Evolutionary conservation across 2,888 invertebrate genomes (phyloP), one percentile per base, ranked within the genome.

Genomic region (Temnothorax unifasciatus): DNA sequence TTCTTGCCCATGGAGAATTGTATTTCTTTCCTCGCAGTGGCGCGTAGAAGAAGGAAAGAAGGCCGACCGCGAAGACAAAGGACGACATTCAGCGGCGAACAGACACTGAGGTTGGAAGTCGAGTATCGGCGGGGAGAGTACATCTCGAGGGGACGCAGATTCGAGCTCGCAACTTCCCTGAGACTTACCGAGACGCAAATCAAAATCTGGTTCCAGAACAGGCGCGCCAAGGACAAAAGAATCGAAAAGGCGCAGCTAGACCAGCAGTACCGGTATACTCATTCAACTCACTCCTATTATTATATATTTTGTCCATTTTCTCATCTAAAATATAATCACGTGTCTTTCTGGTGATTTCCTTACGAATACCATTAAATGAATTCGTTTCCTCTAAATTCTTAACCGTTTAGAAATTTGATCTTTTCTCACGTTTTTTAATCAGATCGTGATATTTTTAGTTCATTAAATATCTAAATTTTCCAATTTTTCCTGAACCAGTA

Each of bases 221-320:
- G 99, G 87, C 96, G 99, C 90, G 99, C 99, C 38, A 99, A 99
- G 95, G 99, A 99, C 94, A 99, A 99, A 95, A 96, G 99, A 87
- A 98, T 99, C 89, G 99, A 99, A 94, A 99, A 99, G 93, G 99
- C 99, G 0, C 98, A 99, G 91, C 96, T 99, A 87, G 99, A 99
- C 95, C 99, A 99, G 93, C 99, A 99, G 92, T 98, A 98, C 94
- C 97, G 99, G 99, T 98, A 95, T 98, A 95, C 15, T 52, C 25
- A 54, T 13, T 83, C 25, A 44, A 2, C 0, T 25, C 44, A 3
- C 2, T 11, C 18, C 15, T 15, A 6, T 0, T 63, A 29, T 29
- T 29, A 29, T 38, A 21, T 9, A 6, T 11, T 38, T 64, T 13
- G 29, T 3, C 6, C 11, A 41, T 41, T 57, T 44, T 29, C 0